Evolutionary conservation across 2,113 vertebrate species (phyloP), one percentile per base, ranked within the genome.

Genomic region (Amblyopsis rosae): DNA sequence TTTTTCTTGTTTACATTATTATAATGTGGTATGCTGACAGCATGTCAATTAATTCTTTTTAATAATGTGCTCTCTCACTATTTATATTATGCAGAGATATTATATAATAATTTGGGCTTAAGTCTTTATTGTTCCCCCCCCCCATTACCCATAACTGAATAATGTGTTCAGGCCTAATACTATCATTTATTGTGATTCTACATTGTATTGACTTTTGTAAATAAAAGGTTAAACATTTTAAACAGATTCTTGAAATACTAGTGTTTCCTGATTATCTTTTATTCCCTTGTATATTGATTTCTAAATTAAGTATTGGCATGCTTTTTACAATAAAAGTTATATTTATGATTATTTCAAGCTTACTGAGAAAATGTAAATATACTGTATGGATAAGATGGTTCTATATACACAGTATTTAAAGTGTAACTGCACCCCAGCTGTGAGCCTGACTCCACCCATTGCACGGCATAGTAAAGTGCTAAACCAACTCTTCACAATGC

Each of bases 181-280:
- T 67, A 69, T 59, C 77, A 69, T 83, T 74, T 33, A 62, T 75
- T 83, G 86, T 88, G 75, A 86, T 62, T 67, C 66, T 77, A 35
- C 77, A 64, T 76, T 89, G 82, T 86, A 83, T 76, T 82, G 62
- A 81, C 65, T 58, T 45, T 61, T 90, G 87, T 90, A 90, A 87
- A 90, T 90, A 89, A 86, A 79, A 84, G 73, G 66, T 55, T 66
- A 86, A 47, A 89, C 82, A 85, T 90, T 90, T 89, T 85, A 86
- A 84, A 76, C 59, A 82, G 71, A 69, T 82, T 72, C 70, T 73
- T 82, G 69, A 73, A 76, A 79, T 67, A 0, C 48, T 67, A 70
- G 58, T 70, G 50, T 68, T 3, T 12, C 70, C 53, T 11, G 32
- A 46, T 77, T 58, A 45, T 68, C 77, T 41, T 50, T 35, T 41